Conservation (phyloP, 53 echinoderm and acorn worm genomes). For the Temnopleurus reevesii region DNA sequence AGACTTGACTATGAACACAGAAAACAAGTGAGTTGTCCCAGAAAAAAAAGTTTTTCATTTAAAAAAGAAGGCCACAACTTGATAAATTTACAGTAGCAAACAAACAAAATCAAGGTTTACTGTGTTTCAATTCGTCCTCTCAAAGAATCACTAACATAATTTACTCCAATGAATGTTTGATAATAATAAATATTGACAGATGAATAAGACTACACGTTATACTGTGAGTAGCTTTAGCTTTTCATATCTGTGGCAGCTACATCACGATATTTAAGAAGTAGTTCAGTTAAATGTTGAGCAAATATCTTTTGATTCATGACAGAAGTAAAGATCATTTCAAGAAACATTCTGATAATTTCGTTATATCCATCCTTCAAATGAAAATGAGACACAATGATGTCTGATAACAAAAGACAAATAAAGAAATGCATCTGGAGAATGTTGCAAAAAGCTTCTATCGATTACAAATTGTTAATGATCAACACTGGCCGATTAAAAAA, state of each 20-base stretch:
- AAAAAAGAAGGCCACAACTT: conserved; percentile 31
- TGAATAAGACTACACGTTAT: neutral
- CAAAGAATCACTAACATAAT: neutral
- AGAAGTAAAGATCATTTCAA: too few relatives aligned
- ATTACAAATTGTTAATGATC: neutral
- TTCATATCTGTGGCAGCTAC: neutral
- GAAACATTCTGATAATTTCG: too few relatives aligned
- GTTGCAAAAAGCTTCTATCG: too few relatives aligned
- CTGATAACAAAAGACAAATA: neutral
- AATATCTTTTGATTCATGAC: too few relatives aligned
- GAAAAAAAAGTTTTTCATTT: neutral
- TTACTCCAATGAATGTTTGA: neutral
- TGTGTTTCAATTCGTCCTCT: neutral
- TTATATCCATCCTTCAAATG: too few relatives aligned
- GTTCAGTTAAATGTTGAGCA: neutral
- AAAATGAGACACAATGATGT: neutral
- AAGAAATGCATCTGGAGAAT: neutral
- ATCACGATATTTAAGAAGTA: neutral
- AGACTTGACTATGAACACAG: conserved; percentile 19
- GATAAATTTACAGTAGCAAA: neutral
- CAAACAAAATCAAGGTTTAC: conserved; percentile 23
- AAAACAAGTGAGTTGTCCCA: conserved; percentile 17
- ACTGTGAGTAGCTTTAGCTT: neutral
- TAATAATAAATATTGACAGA: neutral
- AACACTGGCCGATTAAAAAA: neutral